Base-by-base conservation (phyloP, 1,140 invertebrate species). In the Brachionus paranguensis region DNA sequence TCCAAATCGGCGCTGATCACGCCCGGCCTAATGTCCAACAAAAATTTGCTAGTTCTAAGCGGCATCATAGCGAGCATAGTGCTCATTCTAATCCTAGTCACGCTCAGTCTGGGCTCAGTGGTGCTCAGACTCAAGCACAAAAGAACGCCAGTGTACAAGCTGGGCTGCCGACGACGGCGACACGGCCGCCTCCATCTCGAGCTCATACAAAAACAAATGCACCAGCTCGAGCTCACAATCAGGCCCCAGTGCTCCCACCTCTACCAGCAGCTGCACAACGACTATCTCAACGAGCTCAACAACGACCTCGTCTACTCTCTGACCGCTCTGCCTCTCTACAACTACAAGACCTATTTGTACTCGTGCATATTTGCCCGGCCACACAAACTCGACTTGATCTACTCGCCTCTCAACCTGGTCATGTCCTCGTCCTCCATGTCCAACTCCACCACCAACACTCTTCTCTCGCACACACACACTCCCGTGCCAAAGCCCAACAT, bases 301-400 rank as follows among this genome's bases (percentile, higher is more conserved):
- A 60, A 81, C 20, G 78, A 81, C 10, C n/a, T 81, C 0, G 43
- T 81, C 24, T 76, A 76, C 24, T 24, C 72, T 0, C 10, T 76
- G 0, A 60, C 45, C 37, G 64, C 53, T 11, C 33, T 68, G 41
- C 78, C 78, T 41, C 10, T 81, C 12, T 81, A 53, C 27, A 81
- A 81, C 27, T 81, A 47, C 41, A 81, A 81, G 53, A 81, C 78
- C 17, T 81, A 64, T 37, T 68, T 81, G 33, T 41, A 37, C 24
- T 33, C 55, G 37, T 64, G 2, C 20, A 29, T 81, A 27, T 81
- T 81, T n/a, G 12, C 78, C 0, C 14, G 47, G 7, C 29, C 11
- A 24, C 29, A n/a, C 47, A 79, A 79, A 10, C 17, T 37, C 11
- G 45, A 76, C 72, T 27, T 50, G 20, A 50, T 60, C 53, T 60